phyloP scores from a whole-genome alignment of 1,140 invertebrate species.

The Radopholus similis region DNA sequence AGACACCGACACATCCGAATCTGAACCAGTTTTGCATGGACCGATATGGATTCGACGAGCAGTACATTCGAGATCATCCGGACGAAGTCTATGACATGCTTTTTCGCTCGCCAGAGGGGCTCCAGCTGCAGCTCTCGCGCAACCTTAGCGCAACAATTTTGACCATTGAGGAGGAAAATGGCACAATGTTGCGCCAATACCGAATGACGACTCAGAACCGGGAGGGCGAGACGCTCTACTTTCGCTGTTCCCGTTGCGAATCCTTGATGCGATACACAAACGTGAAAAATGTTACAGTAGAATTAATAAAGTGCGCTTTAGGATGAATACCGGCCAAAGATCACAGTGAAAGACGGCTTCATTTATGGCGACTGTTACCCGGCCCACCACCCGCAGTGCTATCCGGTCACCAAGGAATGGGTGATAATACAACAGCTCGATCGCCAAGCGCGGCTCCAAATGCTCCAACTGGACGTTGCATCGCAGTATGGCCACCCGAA shows the following conservation, averaged over 20 bases:
- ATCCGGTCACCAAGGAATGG: constrained; percentile 22
- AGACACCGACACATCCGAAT: no score
- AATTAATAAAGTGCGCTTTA: not conserved
- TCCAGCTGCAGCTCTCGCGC: constrained; percentile 35
- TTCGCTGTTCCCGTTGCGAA: constrained; percentile 37
- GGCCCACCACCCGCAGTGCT: constrained; percentile 27
- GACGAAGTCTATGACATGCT: constrained; percentile 21
- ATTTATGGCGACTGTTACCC: constrained; percentile 29
- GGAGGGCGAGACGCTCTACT: constrained; percentile 32
- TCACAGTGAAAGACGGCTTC: constrained; percentile 25
- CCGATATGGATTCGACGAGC: constrained; percentile 22
- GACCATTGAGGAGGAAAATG: constrained; percentile 18
- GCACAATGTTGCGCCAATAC: constrained; percentile 22
- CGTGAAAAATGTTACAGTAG: not conserved
- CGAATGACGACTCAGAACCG: constrained; percentile 34
- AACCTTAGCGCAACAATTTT: constrained; percentile 35
- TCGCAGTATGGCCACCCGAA: not conserved
- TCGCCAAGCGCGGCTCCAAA: constrained; percentile 22
- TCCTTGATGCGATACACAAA: constrained; percentile 30
- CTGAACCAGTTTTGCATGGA: constrained; percentile 24
- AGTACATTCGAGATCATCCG: constrained; percentile 17
- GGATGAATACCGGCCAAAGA: constrained; percentile 25
- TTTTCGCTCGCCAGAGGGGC: constrained; percentile 17
- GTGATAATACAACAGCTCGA: constrained; percentile 33
- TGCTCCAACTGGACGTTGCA: constrained; percentile 10